A percentile compares a stretch with the other conserved stretches of the same genome.
Conservation (phyloP, 64 coral and sea anemone species). For the Actinia tenebrosa region DNA sequence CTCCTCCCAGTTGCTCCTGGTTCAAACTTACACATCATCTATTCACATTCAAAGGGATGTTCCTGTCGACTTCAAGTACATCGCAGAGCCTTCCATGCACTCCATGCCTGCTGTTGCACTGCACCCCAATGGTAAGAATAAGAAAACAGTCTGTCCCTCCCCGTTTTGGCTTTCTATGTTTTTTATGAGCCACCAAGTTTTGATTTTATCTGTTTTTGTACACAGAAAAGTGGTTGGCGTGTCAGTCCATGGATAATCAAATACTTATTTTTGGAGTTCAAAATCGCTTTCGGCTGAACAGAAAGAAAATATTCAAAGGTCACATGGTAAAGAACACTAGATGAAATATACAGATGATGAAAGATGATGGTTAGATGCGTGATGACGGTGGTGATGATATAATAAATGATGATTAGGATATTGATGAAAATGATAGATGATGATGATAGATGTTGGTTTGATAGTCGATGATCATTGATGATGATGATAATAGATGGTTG, state of each 20-base stretch:
- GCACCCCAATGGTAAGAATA: conserved; percentile 87
- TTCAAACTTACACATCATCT: background rate
- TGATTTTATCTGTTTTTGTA: background rate
- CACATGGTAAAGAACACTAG: conserved; percentile 68
- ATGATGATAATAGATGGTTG: background rate
- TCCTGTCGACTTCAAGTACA: conserved; percentile 95
- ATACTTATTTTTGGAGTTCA: conserved; percentile 92
- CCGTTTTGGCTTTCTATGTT: background rate
- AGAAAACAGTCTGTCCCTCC: background rate
- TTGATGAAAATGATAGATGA: background rate
- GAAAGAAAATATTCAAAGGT: conserved; percentile 98
- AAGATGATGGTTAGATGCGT: background rate
- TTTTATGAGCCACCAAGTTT: background rate
- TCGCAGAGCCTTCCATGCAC: conserved; percentile 97
- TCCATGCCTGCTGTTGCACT: conserved; percentile 87
- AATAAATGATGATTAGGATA: background rate
- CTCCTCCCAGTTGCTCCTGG: background rate
- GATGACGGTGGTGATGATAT: background rate
- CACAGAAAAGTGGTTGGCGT: conserved; percentile 93
- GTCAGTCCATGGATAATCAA: conserved; percentile 99
- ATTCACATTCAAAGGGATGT: conserved; percentile 68
- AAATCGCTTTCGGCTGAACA: conserved; percentile 92
- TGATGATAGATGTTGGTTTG: background rate
- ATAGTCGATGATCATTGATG: background rate
- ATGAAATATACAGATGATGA: background rate